Evolutionary conservation across 2,888 invertebrate genomes (phyloP).

Genomic region (Siphlonurus alternatus): DNA sequence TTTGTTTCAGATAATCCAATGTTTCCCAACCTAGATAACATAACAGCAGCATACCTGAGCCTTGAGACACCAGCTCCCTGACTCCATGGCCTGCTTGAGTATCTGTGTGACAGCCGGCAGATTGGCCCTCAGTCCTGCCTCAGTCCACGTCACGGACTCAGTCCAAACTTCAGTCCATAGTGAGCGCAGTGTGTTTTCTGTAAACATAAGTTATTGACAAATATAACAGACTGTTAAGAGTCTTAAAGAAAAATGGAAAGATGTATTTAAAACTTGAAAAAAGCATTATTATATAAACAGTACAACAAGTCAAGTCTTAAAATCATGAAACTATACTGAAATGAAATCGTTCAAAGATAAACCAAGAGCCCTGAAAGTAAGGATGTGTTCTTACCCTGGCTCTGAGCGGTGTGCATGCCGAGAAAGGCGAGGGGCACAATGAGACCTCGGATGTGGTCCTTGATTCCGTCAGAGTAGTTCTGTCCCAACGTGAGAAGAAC

Average conservation of each 20-base stretch:
- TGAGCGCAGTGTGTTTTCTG: slow-evolving; percentile 26
- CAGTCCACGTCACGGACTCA: slow-evolving; percentile 52
- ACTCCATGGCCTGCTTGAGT: slow-evolving; percentile 52
- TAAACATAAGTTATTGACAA: not conserved
- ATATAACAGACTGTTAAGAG: not conserved
- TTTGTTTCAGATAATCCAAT: no score
- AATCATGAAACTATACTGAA: no score
- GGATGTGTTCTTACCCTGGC: slow-evolving; percentile 21
- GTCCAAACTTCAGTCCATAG: slow-evolving; percentile 80
- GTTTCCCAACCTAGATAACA: no score
- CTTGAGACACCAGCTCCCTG: slow-evolving; percentile 77
- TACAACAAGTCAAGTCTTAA: no score
- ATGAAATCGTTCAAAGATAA: no score
- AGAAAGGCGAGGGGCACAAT: slow-evolving; percentile 71
- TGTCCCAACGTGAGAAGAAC: slow-evolving; percentile 66
- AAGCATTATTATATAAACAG: slow-evolving; percentile 3
- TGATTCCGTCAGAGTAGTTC: slow-evolving; percentile 66
- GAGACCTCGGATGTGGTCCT: slow-evolving; percentile 43
- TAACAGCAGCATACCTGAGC: slow-evolving; percentile 50
- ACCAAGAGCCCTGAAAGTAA: no score
- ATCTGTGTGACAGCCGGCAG: slow-evolving; percentile 51
- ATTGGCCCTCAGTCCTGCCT: slow-evolving; percentile 63
- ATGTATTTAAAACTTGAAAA: slow-evolving; percentile 4
- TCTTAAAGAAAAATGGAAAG: not conserved
- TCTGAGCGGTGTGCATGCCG: slow-evolving; percentile 74